Percentiles rank a stretch among this genome's conserved stretches.
phyloP scores from a whole-genome alignment of 2,797 vertebrate species.

The Furcifer pardalis region DNA sequence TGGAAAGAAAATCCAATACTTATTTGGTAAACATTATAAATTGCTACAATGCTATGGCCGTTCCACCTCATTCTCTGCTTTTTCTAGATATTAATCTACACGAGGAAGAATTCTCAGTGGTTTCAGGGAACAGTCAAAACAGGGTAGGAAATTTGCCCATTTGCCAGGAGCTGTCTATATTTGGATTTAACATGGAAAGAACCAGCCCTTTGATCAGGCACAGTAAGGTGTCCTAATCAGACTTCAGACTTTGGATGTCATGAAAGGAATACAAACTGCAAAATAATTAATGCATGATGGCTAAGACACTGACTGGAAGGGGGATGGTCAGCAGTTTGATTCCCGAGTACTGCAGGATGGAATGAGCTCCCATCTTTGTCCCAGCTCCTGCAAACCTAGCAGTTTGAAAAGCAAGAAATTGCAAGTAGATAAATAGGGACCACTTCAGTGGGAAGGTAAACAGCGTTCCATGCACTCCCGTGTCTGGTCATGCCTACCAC shows the following conservation, averaged over 20 bases:
- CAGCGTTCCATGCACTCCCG: no score
- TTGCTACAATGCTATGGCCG: constrained; percentile 45
- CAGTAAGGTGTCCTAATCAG: background rate
- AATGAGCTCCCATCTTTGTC: no score
- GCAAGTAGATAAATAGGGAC: no score
- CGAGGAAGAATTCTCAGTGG: constrained; percentile 46
- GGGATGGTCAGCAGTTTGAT: no score
- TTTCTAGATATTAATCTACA: constrained; percentile 60
- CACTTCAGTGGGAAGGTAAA: no score
- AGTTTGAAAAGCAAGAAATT: no score
- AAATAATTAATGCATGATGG: background rate
- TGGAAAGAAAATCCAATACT: constrained; percentile 48
- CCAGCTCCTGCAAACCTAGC: no score
- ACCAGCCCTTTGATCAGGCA: background rate
- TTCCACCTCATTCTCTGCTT: constrained; percentile 53
- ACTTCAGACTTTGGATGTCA: background rate
- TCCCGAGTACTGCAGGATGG: no score
- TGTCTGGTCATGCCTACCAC: no score
- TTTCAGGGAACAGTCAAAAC: constrained; percentile 53
- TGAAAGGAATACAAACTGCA: background rate
- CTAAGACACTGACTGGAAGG: no score
- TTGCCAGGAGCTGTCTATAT: constrained; percentile 44
- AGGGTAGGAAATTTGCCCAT: constrained; percentile 39
- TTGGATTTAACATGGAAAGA: constrained; percentile 4
- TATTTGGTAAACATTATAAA: constrained; percentile 64